A percentile compares a stretch with the other conserved stretches of the same genome.
Conservation (phyloP, 1,140 invertebrate genomes). For the Heliconius hewitsoni region DNA sequence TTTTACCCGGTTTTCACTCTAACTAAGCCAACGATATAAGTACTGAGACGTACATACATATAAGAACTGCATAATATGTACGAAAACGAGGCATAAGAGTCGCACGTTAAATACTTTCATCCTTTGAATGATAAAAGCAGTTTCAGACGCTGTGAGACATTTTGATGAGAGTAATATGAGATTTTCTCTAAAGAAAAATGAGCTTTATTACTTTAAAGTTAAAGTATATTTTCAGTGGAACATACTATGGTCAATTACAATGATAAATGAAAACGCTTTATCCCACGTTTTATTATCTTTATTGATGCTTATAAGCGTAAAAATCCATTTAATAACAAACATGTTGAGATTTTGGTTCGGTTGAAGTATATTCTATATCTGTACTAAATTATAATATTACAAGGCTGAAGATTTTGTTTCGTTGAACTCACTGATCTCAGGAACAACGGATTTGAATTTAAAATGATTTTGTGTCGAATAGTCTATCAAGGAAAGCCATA, state of each 20-base stretch:
- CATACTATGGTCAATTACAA: neutral
- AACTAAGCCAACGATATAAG: no score
- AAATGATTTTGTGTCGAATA: no score
- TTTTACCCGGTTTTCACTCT: no score
- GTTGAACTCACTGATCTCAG: no score
- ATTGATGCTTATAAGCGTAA: constrained; percentile 6
- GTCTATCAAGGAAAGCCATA: no score
- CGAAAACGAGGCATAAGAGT: neutral
- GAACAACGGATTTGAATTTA: neutral
- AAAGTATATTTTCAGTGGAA: neutral
- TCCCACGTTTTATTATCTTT: constrained; percentile 9
- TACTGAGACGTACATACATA: neutral
- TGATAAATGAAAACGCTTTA: constrained; percentile 12
- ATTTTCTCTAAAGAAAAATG: neutral
- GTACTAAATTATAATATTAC: neutral
- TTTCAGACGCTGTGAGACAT: constrained; percentile 11
- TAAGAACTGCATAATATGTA: neutral
- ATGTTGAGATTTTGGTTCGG: neutral
- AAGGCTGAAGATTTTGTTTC: no score
- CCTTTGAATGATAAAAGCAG: constrained; percentile 10
- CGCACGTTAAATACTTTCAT: constrained; percentile 2
- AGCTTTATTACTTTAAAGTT: neutral
- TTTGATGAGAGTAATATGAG: neutral
- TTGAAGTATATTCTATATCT: neutral
- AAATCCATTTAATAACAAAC: constrained; percentile 2